Conservation (phyloP, 1,140 invertebrate genomes). For the Melipona quadrifasciata region DNA sequence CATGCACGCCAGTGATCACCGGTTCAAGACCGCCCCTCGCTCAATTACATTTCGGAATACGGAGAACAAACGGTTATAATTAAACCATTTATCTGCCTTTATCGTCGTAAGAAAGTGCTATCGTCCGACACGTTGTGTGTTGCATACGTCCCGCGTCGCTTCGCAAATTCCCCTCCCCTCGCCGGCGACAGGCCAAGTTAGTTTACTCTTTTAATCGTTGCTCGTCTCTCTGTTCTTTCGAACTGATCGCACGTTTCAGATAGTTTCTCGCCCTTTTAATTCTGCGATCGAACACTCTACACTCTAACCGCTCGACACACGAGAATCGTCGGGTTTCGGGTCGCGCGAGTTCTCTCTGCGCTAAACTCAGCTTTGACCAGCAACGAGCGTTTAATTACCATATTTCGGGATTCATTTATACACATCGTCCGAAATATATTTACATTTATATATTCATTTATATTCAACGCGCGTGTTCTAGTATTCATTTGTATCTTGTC, state of each 20-base stretch:
- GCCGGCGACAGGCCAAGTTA: no score
- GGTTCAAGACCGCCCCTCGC: not conserved
- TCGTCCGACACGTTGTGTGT: not conserved
- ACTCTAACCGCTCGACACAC: not conserved
- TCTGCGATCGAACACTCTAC: not conserved
- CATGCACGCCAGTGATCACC: not conserved
- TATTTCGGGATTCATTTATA: not conserved
- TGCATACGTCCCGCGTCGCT: not conserved
- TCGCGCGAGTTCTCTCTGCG: not conserved
- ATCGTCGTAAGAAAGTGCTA: not conserved
- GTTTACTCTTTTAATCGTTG: no score
- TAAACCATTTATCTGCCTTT: conserved; percentile 29
- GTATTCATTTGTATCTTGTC: not conserved
- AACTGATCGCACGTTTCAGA: no score
- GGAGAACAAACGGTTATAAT: conserved; percentile 2
- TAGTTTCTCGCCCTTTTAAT: no score
- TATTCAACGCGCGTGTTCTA: not conserved
- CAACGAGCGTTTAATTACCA: not conserved
- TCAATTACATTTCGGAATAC: conserved; percentile 10
- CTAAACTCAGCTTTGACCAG: not conserved
- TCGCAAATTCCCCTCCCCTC: no score
- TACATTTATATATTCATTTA: not conserved
- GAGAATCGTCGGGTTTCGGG: not conserved
- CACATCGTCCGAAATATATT: not conserved
- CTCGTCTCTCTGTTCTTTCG: no score